These are phyloP conservation scores for Napeogenes inachia DNA, from an alignment of 2,888 invertebrate species.

Conservation along the genomic window DNA sequence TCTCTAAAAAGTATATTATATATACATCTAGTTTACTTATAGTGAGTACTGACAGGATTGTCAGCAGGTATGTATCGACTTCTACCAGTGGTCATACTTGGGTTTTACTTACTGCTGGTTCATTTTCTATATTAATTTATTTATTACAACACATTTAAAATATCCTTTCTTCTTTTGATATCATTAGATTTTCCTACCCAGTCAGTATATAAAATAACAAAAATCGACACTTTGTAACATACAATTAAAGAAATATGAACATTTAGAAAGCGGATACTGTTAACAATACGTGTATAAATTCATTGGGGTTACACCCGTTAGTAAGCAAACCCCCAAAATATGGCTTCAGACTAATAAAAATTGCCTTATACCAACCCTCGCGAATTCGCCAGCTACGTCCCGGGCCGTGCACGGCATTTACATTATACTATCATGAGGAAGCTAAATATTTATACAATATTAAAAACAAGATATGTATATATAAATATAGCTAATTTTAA, in stretches of 20 bases:
- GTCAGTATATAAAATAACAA: no score
- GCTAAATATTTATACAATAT: slow-evolving; percentile 9
- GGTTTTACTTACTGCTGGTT: no score
- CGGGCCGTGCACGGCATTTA: slow-evolving; percentile 27
- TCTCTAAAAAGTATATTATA: no score
- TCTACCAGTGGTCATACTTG: no score
- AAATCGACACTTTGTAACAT: background rate
- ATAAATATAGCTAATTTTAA: slow-evolving; percentile 14
- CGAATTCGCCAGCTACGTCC: slow-evolving; percentile 48
- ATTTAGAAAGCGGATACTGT: slow-evolving; percentile 15
- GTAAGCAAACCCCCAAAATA: slow-evolving; percentile 41
- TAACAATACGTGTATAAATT: slow-evolving; percentile 18
- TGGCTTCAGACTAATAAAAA: slow-evolving; percentile 60
- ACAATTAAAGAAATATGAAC: slow-evolving; percentile 1
- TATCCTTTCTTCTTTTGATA: no score
- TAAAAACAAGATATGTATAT: no score
- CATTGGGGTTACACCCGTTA: slow-evolving; percentile 31
- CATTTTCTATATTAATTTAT: no score
- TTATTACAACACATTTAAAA: no score
- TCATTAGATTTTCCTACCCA: no score
- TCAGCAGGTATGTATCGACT: no score
- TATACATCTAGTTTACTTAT: no score
- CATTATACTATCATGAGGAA: slow-evolving; percentile 1
- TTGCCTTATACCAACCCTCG: slow-evolving; percentile 57
- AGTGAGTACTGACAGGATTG: no score